Conservation (phyloP, 2,113 vertebrate species). For the Oryzias curvinotus region DNA sequence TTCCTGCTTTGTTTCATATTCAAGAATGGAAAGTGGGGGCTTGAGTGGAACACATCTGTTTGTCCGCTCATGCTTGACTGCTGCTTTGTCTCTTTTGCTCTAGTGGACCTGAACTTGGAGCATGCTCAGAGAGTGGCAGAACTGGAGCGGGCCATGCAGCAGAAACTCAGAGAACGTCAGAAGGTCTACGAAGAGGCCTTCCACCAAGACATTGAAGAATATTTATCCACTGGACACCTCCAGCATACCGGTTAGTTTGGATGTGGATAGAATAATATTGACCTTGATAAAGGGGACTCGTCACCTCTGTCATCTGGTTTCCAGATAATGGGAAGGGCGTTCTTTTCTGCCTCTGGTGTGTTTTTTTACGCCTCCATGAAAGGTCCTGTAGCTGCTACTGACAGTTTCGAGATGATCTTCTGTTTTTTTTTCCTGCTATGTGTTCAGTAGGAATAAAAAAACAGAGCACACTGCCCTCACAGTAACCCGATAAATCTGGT, state of each 20-base stretch:
- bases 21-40: not conserved
- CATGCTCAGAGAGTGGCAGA: conserved; percentile 87
- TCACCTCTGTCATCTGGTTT: not conserved
- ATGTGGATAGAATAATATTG: too few species aligned
- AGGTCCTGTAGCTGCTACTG: too few species aligned
- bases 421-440: too few species aligned
- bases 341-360: too few species aligned
- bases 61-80: too few species aligned
- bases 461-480: too few species aligned
- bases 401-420: too few species aligned
- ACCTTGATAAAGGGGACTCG: not conserved
- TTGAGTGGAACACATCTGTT: not conserved
- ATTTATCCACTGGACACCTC: conserved; percentile 89
- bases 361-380: too few species aligned
- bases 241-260: conserved; percentile 82
- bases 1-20: too few species aligned
- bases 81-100: conserved; percentile 3
- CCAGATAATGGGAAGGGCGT: too few species aligned
- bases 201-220: conserved; percentile 94
- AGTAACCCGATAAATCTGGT: too few species aligned
- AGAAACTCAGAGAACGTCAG: conserved; percentile 90
- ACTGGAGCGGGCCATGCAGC: conserved; percentile 87
- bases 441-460: too few species aligned
- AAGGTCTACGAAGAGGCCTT: conserved; percentile 97
- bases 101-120: conserved; percentile 87